A percentile compares a stretch with the other conserved stretches of the same genome.
These are phyloP conservation scores for Scaptomyza polygonia DNA, from an alignment of 2,888 invertebrate genomes.

Conservation along the genomic window DNA sequence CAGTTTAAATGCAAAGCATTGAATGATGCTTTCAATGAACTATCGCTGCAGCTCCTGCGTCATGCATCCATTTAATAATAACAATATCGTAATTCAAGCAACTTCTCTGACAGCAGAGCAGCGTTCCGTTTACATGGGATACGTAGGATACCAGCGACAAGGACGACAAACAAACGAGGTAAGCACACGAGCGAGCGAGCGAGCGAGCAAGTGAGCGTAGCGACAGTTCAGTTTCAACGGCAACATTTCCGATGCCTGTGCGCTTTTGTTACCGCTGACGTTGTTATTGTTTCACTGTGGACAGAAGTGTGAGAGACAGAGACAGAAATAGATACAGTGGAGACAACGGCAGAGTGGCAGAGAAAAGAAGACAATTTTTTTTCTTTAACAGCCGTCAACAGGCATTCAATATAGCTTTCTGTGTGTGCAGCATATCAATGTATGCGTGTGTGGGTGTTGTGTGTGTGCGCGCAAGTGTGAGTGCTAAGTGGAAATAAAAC, in stretches of 20 bases:
- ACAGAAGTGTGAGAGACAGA: constrained; percentile 34
- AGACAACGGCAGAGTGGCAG: constrained; percentile 14
- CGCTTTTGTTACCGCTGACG: constrained; percentile 67
- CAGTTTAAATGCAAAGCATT: constrained; percentile 67
- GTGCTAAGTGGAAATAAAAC: constrained; percentile 79
- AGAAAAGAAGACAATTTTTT: constrained; percentile 55
- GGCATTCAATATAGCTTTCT: constrained; percentile 68
- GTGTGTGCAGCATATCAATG: constrained; percentile 6
- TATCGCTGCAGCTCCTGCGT: constrained; percentile 50
- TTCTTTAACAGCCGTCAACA: constrained; percentile 72
- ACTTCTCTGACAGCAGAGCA: constrained; percentile 74
- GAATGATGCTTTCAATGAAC: constrained; percentile 72
- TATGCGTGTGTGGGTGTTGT: constrained; percentile 1
- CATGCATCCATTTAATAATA: constrained; percentile 81
- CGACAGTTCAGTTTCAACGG: constrained; percentile 83
- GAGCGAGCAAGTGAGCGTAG: constrained; percentile 38
- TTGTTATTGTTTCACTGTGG: constrained; percentile 69
- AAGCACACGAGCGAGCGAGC: not conserved
- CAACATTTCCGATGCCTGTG: constrained; percentile 83
- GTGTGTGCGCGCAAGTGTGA: constrained; percentile 38
- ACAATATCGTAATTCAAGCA: constrained; percentile 82
- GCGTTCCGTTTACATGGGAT: constrained; percentile 50
- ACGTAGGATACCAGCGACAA: constrained; percentile 26
- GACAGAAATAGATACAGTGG: constrained; percentile 1
- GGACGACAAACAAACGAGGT: constrained; percentile 37